Percentiles rank a stretch among this genome's conserved stretches.
Evolutionary conservation across 2,113 vertebrate genomes (phyloP).

Genomic region (Eretmochelys imbricata): DNA sequence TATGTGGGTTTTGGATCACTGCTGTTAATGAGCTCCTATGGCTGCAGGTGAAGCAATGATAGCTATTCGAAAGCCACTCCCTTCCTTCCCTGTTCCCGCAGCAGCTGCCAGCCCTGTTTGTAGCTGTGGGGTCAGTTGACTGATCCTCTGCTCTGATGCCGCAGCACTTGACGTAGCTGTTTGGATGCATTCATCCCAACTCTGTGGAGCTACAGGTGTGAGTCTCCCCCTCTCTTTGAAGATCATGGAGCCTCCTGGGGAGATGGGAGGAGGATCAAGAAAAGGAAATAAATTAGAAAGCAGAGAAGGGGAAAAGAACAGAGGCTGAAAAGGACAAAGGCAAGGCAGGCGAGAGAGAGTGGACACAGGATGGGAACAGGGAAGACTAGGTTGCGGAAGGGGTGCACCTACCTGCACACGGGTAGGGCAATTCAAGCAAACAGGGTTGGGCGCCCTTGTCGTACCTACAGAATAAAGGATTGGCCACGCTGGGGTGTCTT

Average conservation of each 20-base stretch:
- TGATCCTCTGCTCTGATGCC: neutral
- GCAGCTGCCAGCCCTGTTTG: no score
- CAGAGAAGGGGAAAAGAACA: neutral
- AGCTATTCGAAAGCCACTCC: neutral
- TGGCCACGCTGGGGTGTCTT: neutral
- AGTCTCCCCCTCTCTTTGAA: neutral
- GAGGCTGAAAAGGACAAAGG: neutral
- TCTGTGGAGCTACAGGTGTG: no score
- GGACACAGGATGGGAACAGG: rapidly evolving
- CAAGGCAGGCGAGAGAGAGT: neutral
- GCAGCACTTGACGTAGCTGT: neutral
- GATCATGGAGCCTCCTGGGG: slow-evolving; percentile 7
- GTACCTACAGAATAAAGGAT: neutral
- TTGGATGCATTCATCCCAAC: no score
- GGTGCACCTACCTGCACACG: neutral
- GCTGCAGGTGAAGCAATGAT: neutral
- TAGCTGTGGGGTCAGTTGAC: no score
- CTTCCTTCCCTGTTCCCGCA: no score
- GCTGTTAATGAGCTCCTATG: rapidly evolving
- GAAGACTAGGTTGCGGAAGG: neutral
- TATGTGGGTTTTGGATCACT: rapidly evolving
- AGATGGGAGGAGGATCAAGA: neutral
- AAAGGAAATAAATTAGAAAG: neutral
- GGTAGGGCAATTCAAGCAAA: neutral
- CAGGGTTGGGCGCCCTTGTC: rapidly evolving